Base-by-base conservation (phyloP, 2,888 invertebrate genomes). In the Morinoia aosen region DNA sequence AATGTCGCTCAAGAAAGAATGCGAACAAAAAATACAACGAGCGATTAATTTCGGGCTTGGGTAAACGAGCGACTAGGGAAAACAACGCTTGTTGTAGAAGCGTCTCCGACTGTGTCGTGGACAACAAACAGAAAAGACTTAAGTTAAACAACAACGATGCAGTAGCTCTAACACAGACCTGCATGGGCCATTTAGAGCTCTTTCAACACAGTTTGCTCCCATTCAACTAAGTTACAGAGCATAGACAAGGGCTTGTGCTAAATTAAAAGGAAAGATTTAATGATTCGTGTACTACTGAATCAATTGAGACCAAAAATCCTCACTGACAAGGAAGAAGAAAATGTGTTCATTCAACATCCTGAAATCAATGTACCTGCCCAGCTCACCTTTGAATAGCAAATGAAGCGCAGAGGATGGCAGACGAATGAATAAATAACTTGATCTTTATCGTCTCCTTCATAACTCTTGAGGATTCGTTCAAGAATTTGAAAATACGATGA, bases 401-500 rank as follows among this genome's bases (percentile, higher is more conserved):
- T 76, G 76, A 76, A 10, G 76, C 19, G 33, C 8, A 33, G 76
- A 76, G 8, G 76, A 1, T 25, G 76, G 25, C 76, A 3, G 76
- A 76, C 2, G 76, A 76, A 25, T 8, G 76, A 10, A 76, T 33
- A 33, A 76, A 76, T 8, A 76, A 61, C 61, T 33, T 76, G 25
- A 76, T 76, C 33, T 48, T 8, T 11, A 90, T 48, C 39, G 11
- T 90, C 90, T 90, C 40, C 90, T 90, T 90, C 90, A 90, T 39
- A 90, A 90, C 8, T 90, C 90, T 90, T 90, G 90, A 88, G 16
- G 14, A 11, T 90, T 90, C 14, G 7, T 90, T 90, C 90, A 90
- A 90, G 90, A 90, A 90, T 90, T 90, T 90, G 90, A 90, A 90
- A 90, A 90, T 40, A 90, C 48, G 40, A 90, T 90, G 90, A 39